phyloP scores from a whole-genome alignment of 1,140 invertebrate species.

The Micrasema longulum region DNA sequence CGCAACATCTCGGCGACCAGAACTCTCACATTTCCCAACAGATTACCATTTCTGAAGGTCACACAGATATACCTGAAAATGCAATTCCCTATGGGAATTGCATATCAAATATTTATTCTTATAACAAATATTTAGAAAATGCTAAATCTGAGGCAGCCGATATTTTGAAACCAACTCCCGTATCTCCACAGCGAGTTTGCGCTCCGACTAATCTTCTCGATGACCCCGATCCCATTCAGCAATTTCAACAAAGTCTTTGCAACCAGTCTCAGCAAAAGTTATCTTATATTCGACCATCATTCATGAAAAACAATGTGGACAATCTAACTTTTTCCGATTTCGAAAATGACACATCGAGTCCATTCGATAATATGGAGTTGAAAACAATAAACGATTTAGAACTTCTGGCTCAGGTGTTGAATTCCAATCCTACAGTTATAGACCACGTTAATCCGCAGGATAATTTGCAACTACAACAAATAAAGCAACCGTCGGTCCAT shows the following conservation, averaged over 20 bases:
- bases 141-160: conserved; percentile 54
- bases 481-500: conserved; percentile 2
- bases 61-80: conserved; percentile 46
- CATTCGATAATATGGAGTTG: conserved; percentile 90
- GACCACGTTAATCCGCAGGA: conserved; percentile 1
- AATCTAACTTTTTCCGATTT: conserved; percentile 82
- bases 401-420: conserved; percentile 80
- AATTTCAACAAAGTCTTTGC: conserved; percentile 56
- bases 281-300: conserved; percentile 15
- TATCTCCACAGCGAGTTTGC: conserved; percentile 55
- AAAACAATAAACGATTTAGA: conserved; percentile 93
- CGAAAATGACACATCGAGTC: conserved; percentile 89
- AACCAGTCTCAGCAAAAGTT: conserved; percentile 54
- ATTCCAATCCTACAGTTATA: conserved; percentile 51
- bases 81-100: conserved; percentile 18
- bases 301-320: conserved; percentile 59
- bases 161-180: conserved; percentile 61
- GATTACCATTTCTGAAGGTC: conserved; percentile 50
- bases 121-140: conserved; percentile 33
- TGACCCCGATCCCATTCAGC: conserved; percentile 64
- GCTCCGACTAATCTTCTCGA: conserved; percentile 61
- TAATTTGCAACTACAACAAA: not conserved
- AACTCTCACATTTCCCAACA: conserved; percentile 47
- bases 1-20: conserved; percentile 55
- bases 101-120: conserved; percentile 14